These are phyloP conservation scores for Caenorhabditis plicata DNA, from an alignment of 2,888 invertebrate genomes.

Conservation along the genomic window DNA sequence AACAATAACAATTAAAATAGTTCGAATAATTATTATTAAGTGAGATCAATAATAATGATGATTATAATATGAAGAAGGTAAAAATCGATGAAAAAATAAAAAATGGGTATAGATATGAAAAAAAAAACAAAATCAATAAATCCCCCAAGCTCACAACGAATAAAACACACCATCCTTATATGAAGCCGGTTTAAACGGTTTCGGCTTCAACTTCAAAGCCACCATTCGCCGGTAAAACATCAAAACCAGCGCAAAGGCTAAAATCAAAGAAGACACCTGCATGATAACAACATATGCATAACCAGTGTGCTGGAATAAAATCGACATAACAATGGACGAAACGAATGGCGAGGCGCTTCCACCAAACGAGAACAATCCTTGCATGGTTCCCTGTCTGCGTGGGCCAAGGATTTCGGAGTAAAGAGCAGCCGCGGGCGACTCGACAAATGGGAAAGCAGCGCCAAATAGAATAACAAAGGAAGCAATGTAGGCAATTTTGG, in stretches of 20 bases:
- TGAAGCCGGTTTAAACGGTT: constrained; percentile 9
- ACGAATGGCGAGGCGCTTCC: constrained; percentile 42
- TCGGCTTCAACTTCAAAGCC: constrained; percentile 34
- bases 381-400: constrained; percentile 46
- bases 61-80: too few species aligned
- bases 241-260: constrained; percentile 26
- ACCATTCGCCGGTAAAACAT: constrained; percentile 38
- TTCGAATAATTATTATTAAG: too few species aligned
- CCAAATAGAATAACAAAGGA: constrained; percentile 37
- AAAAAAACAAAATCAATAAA: not conserved
- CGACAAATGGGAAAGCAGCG: constrained; percentile 42
- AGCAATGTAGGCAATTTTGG: constrained; percentile 36
- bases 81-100: too few species aligned
- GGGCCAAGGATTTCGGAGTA: constrained; percentile 46
- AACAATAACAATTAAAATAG: too few species aligned
- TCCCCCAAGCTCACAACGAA: constrained; percentile 7
- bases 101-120: not conserved
- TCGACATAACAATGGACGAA: constrained; percentile 43
- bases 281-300: constrained; percentile 36
- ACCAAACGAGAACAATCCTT: constrained; percentile 43
- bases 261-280: constrained; percentile 24
- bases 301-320: constrained; percentile 44
- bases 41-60: too few species aligned
- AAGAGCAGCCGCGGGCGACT: constrained; percentile 37
- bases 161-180: constrained; percentile 28